Evolutionary conservation across 2,113 vertebrate species (phyloP), one percentile per base, ranked within the genome.

Genomic region (Thamnophis sirtalis): DNA sequence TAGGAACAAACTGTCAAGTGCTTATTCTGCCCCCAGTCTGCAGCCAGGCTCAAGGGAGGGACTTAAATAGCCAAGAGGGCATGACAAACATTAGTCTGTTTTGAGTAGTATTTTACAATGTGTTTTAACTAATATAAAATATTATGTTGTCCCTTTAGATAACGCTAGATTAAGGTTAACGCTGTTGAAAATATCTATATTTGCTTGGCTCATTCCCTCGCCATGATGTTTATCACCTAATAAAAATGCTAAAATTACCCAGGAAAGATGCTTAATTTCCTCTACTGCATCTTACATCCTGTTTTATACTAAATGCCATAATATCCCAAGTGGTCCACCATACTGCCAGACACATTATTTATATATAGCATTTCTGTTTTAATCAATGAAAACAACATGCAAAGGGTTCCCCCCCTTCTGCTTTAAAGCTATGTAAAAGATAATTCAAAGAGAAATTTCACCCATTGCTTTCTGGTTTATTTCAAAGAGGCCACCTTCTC

Each of bases 291-390:
- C 97, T 97, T 97, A 96, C 97, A 97, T 98, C 97, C 97, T 97
- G 97, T 98, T 98, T 97, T 97, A 96, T 97, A 96, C 97, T 98
- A 98, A 98, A 98, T 98, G 97, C 97, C 97, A 97, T 96, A 96
- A 94, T 96, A 95, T 98, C 97, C 97, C 98, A 97, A 97, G 98
- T 98, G 98, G 93, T 97, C 96, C 97, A 96, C 97, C 97, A 97
- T 97, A 98, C 97, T 97, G 97, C 97, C 97, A 98, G 96, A 97
- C 97, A 96, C 97, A 98, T 98, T 98, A 98, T 98, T 98, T 98
- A 98, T 98, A 97, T 97, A 98, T 97, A 98, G 96, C 97, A 97
- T 98, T 98, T 97, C 97, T 97, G 97, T 96, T 97, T 98, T 98
- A 98, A 97, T 98, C 98, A 98, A 98, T 98, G 97, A 97, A 97